phyloP scores from a whole-genome alignment of 2,888 invertebrate species.

The Chloroclysta siterata region DNA sequence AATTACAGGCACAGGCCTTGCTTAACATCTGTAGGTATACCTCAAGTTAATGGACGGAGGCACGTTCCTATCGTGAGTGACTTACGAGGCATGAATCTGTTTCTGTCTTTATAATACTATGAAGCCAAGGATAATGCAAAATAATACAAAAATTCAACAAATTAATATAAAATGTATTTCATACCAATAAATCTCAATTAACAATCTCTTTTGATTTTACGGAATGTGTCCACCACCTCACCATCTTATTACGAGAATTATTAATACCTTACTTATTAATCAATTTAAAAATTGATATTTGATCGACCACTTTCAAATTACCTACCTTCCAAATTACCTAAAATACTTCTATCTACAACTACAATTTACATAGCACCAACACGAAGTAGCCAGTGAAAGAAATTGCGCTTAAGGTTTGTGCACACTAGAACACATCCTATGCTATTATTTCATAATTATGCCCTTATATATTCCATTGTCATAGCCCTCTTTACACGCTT shows the following conservation, averaged over 20 bases:
- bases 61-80: too few relatives aligned
- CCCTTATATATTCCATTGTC: too few relatives aligned
- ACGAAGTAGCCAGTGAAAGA: neutral
- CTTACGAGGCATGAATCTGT: too few relatives aligned
- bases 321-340: neutral
- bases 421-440: too few relatives aligned
- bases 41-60: too few relatives aligned
- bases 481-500: too few relatives aligned
- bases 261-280: neutral
- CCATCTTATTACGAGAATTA: slow-evolving; percentile 14
- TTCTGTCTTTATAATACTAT: neutral
- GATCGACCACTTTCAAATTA: neutral
- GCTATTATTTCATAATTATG: too few relatives aligned
- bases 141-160: slow-evolving; percentile 41
- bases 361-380: slow-evolving; percentile 2
- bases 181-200: slow-evolving; percentile 48
- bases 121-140: slow-evolving; percentile 1
- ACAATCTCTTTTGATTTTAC: slow-evolving; percentile 45
- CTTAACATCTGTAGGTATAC: too few relatives aligned
- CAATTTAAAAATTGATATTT: neutral
- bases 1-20: too few relatives aligned
- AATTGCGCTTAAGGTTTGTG: too few relatives aligned
- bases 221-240: slow-evolving; percentile 38
- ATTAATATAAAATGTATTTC: slow-evolving; percentile 52
- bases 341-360: neutral